phyloP scores from a whole-genome alignment of 1,140 invertebrate genomes.

The Cheumatopsyche charites region DNA sequence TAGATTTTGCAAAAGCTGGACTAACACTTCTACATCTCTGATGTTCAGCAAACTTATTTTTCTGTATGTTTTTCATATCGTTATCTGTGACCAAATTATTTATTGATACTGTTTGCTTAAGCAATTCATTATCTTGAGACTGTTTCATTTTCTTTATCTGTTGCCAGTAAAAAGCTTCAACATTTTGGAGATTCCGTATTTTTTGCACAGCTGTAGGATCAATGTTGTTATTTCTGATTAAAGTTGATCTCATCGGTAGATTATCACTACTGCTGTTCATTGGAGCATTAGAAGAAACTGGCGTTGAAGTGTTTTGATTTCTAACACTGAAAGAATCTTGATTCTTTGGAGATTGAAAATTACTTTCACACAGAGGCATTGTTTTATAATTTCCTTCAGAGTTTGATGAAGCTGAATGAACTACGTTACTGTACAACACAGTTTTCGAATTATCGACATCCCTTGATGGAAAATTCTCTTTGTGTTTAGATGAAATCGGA shows the following conservation, averaged over 20 bases:
- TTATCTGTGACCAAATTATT: slow-evolving; percentile 25
- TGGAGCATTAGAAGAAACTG: slow-evolving; percentile 2
- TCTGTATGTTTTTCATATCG: neutral
- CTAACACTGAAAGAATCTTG: neutral
- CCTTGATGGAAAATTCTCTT: neutral
- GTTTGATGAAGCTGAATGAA: neutral
- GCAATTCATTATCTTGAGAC: slow-evolving; percentile 61
- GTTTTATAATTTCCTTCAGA: neutral
- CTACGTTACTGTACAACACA: slow-evolving; percentile 10
- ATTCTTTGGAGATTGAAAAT: neutral
- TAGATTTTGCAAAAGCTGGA: slow-evolving; percentile 36
- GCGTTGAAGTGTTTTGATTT: slow-evolving; percentile 23
- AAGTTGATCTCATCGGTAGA: neutral
- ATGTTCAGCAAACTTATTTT: slow-evolving; percentile 13
- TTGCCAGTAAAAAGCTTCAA: slow-evolving; percentile 67
- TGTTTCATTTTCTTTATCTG: slow-evolving; percentile 65
- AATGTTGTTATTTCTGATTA: neutral
- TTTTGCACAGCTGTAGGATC: slow-evolving; percentile 27
- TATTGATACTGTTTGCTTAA: slow-evolving; percentile 53
- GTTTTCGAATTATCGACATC: neutral
- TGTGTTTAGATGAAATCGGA: slow-evolving; percentile 6
- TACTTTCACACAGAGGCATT: neutral
- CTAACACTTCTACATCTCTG: slow-evolving; percentile 42
- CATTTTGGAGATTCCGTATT: slow-evolving; percentile 59
- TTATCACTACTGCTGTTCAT: neutral